phyloP scores from a whole-genome alignment of 1,140 invertebrate genomes.

The Drosophila sturtevanti region DNA sequence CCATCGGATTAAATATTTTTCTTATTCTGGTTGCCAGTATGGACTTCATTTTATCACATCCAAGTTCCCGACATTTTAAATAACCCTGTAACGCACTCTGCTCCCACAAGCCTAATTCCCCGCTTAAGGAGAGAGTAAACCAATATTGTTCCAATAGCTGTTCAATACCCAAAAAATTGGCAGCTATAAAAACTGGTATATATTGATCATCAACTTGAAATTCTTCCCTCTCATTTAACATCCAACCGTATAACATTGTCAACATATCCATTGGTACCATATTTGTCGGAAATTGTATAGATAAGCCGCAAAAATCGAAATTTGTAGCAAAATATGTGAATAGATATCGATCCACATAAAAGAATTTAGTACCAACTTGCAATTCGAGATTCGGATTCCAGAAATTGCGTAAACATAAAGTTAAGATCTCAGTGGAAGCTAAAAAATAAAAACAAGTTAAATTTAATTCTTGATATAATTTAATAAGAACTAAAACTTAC shows the following conservation, averaged over 20 bases:
- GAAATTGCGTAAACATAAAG: not conserved
- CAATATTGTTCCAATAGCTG: constrained; percentile 30
- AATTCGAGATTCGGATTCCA: constrained; percentile 41
- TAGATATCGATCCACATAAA: constrained; percentile 30
- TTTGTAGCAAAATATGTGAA: constrained; percentile 12
- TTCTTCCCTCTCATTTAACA: not conserved
- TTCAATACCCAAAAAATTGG: constrained; percentile 21
- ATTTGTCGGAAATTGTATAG: constrained; percentile 28
- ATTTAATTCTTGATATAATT: not conserved
- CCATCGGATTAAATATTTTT: constrained; percentile 31
- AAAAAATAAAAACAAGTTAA: not conserved
- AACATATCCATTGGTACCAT: constrained; percentile 13
- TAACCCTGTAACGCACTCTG: constrained; percentile 26
- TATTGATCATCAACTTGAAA: not conserved
- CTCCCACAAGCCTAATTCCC: constrained; percentile 14
- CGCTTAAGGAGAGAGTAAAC: not conserved
- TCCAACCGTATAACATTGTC: constrained; percentile 39
- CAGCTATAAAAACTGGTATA: constrained; percentile 12
- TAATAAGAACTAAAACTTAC: not conserved
- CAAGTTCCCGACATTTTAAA: not conserved
- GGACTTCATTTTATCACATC: constrained; percentile 28
- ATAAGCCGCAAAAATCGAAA: not conserved
- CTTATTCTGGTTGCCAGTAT: constrained; percentile 17
- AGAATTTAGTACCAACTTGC: constrained; percentile 21
- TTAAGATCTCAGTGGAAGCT: constrained; percentile 18